Conservation (phyloP, 2,113 vertebrate genomes). For the Nothoprocta perdicaria region DNA sequence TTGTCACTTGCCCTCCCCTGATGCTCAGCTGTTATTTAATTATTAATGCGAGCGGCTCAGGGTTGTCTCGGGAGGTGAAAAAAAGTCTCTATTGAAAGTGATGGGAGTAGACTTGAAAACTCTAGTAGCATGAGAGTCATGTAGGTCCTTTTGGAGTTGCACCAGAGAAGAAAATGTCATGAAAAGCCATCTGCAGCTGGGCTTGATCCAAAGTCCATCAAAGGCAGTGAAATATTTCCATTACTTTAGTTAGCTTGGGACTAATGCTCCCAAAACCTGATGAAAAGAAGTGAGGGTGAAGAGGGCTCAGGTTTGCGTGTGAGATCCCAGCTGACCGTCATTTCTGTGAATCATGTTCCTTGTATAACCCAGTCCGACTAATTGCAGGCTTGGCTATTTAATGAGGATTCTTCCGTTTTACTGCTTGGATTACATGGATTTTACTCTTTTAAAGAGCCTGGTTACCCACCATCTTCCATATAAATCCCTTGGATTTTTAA, state of each 20-base stretch:
- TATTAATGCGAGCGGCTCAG: constrained; percentile 5
- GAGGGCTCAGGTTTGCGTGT: background rate
- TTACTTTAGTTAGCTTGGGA: background rate
- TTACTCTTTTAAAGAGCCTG: background rate
- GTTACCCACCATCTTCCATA: background rate
- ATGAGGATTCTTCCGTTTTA: background rate
- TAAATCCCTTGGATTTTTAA: background rate
- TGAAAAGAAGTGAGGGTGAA: background rate
- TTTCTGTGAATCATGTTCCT: background rate
- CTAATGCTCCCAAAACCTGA: background rate
- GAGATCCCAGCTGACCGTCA: background rate
- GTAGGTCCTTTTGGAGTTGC: constrained; percentile 2
- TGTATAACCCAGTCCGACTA: background rate
- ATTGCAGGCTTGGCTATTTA: background rate
- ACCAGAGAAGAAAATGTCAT: background rate
- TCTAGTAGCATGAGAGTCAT: background rate
- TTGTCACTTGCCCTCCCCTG: constrained; percentile 63
- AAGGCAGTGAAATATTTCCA: background rate
- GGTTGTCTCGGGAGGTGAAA: constrained; percentile 35
- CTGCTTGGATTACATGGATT: background rate
- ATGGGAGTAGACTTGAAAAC: constrained; percentile 30
- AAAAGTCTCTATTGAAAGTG: constrained; percentile 51
- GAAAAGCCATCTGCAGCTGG: background rate
- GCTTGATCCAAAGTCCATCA: background rate
- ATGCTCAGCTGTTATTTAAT: constrained; percentile 64